Conservation (phyloP, 2,797 vertebrate species). For the Coreius guichenoti region DNA sequence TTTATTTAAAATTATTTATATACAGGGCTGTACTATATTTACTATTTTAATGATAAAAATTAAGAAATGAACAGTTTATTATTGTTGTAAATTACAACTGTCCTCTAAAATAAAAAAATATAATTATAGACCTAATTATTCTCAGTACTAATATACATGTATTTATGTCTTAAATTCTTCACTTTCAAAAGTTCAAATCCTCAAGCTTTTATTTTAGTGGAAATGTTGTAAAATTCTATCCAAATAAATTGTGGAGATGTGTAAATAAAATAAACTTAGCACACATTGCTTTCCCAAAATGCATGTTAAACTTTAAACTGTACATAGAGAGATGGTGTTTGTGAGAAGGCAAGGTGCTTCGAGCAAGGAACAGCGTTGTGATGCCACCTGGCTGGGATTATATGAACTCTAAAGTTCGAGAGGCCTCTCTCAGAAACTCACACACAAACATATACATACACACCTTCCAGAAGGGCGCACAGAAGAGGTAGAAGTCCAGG, state of each 20-base stretch:
- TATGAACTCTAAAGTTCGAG: not conserved
- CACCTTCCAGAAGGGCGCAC: slow-evolving; percentile 83
- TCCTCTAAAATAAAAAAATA: no score
- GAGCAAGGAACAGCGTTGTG: not conserved
- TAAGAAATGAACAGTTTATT: no score
- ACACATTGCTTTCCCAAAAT: not conserved
- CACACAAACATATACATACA: slow-evolving; percentile 27
- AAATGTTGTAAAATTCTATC: not conserved
- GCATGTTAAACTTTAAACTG: not conserved
- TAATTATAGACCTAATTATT: not conserved
- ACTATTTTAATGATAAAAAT: no score
- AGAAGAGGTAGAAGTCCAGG: slow-evolving; percentile 83
- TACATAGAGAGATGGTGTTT: not conserved
- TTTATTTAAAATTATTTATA: no score
- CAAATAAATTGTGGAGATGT: not conserved
- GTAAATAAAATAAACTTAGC: not conserved
- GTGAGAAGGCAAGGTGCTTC: not conserved
- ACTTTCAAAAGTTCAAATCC: not conserved
- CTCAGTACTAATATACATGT: not conserved
- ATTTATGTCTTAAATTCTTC: not conserved
- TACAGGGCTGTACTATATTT: no score
- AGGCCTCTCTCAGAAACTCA: not conserved
- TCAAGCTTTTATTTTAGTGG: not conserved
- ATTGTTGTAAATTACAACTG: no score
- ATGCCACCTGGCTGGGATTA: not conserved